Percentiles rank a stretch among this genome's conserved stretches.
phyloP scores from a whole-genome alignment of 1,140 invertebrate species.

The Centruroides sculpturatus region DNA sequence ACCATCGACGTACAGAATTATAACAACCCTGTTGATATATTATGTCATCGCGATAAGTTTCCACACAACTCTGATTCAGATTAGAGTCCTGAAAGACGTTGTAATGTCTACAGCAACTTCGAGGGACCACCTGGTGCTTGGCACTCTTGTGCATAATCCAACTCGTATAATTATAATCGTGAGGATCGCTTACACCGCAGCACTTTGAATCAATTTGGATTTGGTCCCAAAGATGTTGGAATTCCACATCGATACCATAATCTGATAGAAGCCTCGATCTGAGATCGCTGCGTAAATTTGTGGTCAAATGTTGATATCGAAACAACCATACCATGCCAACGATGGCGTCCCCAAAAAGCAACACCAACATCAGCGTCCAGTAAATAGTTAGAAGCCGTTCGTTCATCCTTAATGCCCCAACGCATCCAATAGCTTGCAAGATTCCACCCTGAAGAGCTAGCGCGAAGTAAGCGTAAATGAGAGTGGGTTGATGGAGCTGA shows the following conservation, averaged over 20 bases:
- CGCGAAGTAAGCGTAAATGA: constrained; percentile 68
- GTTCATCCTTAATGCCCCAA: constrained; percentile 60
- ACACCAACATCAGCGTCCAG: constrained; percentile 60
- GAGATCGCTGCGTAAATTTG: constrained; percentile 50
- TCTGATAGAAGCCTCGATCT: constrained; percentile 38
- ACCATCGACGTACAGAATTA: constrained; percentile 49
- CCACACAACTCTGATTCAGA: constrained; percentile 5
- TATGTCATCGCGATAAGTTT: constrained; percentile 1
- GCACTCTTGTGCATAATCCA: constrained; percentile 10
- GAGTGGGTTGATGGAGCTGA: constrained; percentile 54
- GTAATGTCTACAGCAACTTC: constrained; percentile 15
- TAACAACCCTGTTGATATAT: constrained; percentile 42
- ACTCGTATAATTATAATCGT: constrained; percentile 38
- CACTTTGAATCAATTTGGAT: constrained; percentile 58
- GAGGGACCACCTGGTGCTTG: constrained; percentile 13
- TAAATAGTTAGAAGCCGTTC: constrained; percentile 66
- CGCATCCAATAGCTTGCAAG: constrained; percentile 56
- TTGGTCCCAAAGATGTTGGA: constrained; percentile 64
- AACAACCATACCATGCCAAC: constrained; percentile 77
- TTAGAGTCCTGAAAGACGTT: not conserved
- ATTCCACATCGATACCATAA: constrained; percentile 51
- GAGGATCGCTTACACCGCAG: constrained; percentile 55
- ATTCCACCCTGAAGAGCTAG: constrained; percentile 45
- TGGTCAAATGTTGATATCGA: constrained; percentile 55
- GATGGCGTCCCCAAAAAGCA: constrained; percentile 66